These are phyloP conservation scores for Drosophila stalkeri DNA, from an alignment of 2,888 invertebrate species.

Conservation along the genomic window DNA sequence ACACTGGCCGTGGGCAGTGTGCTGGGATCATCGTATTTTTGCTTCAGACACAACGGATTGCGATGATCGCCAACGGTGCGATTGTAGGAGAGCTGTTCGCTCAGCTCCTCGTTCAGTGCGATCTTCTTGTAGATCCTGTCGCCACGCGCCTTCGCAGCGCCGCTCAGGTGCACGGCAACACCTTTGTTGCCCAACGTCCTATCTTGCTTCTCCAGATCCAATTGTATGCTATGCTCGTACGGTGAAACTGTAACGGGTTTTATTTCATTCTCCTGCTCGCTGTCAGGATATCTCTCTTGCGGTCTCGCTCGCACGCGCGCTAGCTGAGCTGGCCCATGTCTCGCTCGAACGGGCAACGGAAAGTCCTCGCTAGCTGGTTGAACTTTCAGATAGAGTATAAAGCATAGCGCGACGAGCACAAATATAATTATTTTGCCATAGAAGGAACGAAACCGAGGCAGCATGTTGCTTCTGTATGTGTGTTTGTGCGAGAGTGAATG, in stretches of 20 bases:
- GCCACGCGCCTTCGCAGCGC: constrained; percentile 88
- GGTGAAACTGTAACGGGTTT: constrained; percentile 60
- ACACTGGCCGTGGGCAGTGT: constrained; percentile 91
- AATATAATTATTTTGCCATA: constrained; percentile 84
- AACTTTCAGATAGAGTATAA: constrained; percentile 83
- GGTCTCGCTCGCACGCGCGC: constrained; percentile 24
- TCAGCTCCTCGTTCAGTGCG: constrained; percentile 94
- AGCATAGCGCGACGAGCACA: constrained; percentile 80
- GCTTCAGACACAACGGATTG: constrained; percentile 80
- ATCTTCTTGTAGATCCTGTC: constrained; percentile 92
- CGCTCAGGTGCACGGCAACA: constrained; percentile 88
- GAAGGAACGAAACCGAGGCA: constrained; percentile 84
- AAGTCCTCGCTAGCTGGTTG: constrained; percentile 59
- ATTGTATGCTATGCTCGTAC: constrained; percentile 85
- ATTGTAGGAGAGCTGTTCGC: constrained; percentile 94
- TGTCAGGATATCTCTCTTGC: constrained; percentile 28
- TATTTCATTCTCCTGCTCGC: constrained; percentile 71
- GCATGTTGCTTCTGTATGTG: constrained; percentile 63
- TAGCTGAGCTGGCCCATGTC: constrained; percentile 18
- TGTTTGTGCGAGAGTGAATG: constrained; percentile 3
- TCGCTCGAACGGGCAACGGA: constrained; percentile 5
- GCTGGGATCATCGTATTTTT: constrained; percentile 86
- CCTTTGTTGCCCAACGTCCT: constrained; percentile 91
- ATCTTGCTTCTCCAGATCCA: constrained; percentile 89
- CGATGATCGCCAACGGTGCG: constrained; percentile 87